Conservation (phyloP, 2,113 vertebrate species). For the Dipodomys stephensi region DNA sequence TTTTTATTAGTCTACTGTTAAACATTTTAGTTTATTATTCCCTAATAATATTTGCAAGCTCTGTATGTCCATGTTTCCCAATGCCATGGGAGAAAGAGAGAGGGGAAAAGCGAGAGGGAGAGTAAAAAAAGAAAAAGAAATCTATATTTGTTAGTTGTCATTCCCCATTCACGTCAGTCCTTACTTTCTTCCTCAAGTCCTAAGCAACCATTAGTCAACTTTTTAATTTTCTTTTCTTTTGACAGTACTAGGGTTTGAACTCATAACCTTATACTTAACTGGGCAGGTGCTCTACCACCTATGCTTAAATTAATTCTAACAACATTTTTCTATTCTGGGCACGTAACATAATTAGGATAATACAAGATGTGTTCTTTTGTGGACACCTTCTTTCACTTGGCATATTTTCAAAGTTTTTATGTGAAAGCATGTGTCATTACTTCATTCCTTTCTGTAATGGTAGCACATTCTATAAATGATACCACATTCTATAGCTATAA, state of each 20-base stretch:
- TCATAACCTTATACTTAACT: too few relatives aligned
- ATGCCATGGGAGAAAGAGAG: too few relatives aligned
- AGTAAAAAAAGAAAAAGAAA: not conserved
- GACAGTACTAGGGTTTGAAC: too few relatives aligned
- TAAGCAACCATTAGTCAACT: not conserved
- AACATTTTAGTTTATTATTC: too few relatives aligned
- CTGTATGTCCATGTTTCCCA: too few relatives aligned
- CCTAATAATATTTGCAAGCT: too few relatives aligned
- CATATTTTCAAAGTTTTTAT: constrained; percentile 15
- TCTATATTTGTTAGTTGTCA: not conserved
- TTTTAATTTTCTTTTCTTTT: not conserved
- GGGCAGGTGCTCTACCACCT: too few relatives aligned
- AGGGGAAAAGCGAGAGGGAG: too few relatives aligned
- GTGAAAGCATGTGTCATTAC: too few relatives aligned
- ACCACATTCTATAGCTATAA: too few relatives aligned
- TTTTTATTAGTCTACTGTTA: too few relatives aligned
- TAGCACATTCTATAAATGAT: not conserved
- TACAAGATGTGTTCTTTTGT: not conserved
- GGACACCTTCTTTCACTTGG: not conserved
- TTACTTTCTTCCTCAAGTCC: not conserved
- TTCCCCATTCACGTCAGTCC: not conserved
- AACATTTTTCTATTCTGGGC: constrained; percentile 17
- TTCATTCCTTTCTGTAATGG: not conserved
- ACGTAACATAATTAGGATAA: not conserved
- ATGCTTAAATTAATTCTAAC: too few relatives aligned